These are phyloP conservation scores for Merluccius polli DNA, from an alignment of 2,797 vertebrate genomes.

Conservation along the genomic window DNA sequence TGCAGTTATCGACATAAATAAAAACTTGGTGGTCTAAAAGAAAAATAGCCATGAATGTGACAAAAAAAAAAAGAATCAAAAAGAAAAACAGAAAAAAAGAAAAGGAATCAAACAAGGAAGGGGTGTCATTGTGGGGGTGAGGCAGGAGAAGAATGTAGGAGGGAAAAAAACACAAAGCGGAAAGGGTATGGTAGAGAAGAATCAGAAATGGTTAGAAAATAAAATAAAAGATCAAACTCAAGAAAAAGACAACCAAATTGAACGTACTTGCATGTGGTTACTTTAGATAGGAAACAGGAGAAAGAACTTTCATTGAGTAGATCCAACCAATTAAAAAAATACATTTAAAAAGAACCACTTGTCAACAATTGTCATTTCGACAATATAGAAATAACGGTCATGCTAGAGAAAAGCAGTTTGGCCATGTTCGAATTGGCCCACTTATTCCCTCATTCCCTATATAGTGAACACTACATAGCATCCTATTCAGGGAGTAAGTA, in stretches of 20 bases:
- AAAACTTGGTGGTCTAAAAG: constrained; percentile 96
- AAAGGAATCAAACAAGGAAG: constrained; percentile 53
- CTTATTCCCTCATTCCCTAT: background rate
- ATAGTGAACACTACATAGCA: background rate
- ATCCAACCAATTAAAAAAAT: constrained; percentile 15
- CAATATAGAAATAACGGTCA: constrained; percentile 21
- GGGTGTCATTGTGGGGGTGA: constrained; percentile 54
- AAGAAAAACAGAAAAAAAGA: constrained; percentile 44
- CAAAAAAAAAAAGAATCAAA: constrained; percentile 57
- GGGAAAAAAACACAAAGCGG: constrained; percentile 65
- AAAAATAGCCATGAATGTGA: constrained; percentile 82
- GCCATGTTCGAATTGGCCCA: background rate
- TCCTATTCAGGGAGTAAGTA: too few species aligned
- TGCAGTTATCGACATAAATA: constrained; percentile 99
- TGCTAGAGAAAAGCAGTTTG: constrained; percentile 31
- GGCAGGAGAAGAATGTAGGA: constrained; percentile 54
- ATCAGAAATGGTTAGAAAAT: constrained; percentile 93
- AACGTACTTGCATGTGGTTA: constrained; percentile 57
- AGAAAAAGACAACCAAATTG: constrained; percentile 68
- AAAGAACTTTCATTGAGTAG: constrained; percentile 32
- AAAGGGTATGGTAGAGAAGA: constrained; percentile 80
- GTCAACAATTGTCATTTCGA: too few species aligned
- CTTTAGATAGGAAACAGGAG: constrained; percentile 58
- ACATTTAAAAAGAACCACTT: constrained; percentile 18
- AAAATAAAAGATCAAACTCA: constrained; percentile 80